Evolutionary conservation across 2,797 vertebrate species (phyloP), one percentile per base, ranked within the genome.

Genomic region (Rhynchotus rufescens): DNA sequence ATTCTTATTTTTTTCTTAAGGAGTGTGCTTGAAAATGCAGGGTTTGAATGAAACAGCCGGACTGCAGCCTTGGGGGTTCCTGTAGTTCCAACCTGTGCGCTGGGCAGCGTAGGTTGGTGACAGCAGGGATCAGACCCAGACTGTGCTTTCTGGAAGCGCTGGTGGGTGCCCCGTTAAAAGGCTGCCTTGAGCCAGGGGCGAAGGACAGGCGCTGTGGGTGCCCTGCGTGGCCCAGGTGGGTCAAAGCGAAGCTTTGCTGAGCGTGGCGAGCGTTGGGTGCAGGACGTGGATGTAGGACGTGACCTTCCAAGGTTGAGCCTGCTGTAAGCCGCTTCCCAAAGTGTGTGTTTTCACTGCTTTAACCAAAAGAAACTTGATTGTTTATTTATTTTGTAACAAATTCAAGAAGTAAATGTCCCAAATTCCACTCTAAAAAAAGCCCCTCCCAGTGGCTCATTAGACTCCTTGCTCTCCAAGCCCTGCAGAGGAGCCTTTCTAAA

Each of bases 231-330:
- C 34, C 57, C 45, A 15, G 28, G 20, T 69, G 65, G n/a, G 25
- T 4, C 5, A 6, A 32, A 38, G 38, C 40, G 78, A 56, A 56
- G 26, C 65, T 21, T 84, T 14, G 20, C 17, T 62, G 12, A 42
- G 3, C 36, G 59, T 13, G 1, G 0, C 2, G 2, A 38, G 7
- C 22, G n/a, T 28, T 42, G 36, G 36, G 36, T 36, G 36, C 36
- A 36, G 36, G 36, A 36, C 9, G 36, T 36, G 3, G 5, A 45
- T 82, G 36, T 42, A 23, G 59, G 47, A 57, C 57, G 25, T 34
- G n/a, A 59, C 56, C 45, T 75, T 79, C 38, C 2, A 28, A 60
- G 13, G 20, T 5, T 47, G 54, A 69, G 13, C 34, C 59, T 73
- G 17, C 7, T 36, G 44, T 16, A 28, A 59, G 15, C 23, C 38